A percentile compares a stretch with the other conserved stretches of the same genome.
Evolutionary conservation across 2,113 vertebrate species (phyloP).

Genomic region (Lutjanus erythropterus): DNA sequence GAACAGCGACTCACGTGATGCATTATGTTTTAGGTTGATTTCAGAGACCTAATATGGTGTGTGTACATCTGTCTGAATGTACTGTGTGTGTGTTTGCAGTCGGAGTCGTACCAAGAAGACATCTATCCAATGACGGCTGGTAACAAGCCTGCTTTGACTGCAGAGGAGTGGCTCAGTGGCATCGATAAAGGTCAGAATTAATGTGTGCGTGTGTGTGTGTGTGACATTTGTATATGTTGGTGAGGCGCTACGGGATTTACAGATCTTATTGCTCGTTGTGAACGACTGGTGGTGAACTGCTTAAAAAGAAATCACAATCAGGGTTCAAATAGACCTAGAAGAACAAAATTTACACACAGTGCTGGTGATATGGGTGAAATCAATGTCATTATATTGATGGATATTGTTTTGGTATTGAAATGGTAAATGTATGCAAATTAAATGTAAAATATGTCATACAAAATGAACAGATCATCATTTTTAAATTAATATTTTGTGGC

Average conservation of each 20-base stretch:
- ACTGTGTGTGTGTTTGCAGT: slow-evolving; percentile 82
- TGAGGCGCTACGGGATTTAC: neutral
- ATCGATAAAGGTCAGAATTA: slow-evolving; percentile 90
- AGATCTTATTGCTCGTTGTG: neutral
- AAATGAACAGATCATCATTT: no score
- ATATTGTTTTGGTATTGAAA: neutral
- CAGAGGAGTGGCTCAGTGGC: slow-evolving; percentile 92
- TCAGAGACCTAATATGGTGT: neutral
- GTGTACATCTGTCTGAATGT: neutral
- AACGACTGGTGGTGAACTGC: neutral
- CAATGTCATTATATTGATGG: neutral
- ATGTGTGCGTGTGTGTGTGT: slow-evolving; percentile 8
- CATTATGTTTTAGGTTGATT: neutral
- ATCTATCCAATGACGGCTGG: slow-evolving; percentile 95
- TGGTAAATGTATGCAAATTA: neutral
- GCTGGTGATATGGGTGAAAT: neutral
- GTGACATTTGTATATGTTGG: neutral
- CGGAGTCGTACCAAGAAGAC: slow-evolving; percentile 96
- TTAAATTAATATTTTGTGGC: no score
- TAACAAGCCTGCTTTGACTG: slow-evolving; percentile 88
- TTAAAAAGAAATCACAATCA: neutral
- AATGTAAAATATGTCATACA: neutral
- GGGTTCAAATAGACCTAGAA: neutral
- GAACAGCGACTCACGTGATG: neutral
- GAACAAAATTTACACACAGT: neutral